Percentiles rank a stretch among this genome's conserved stretches.
Conservation (phyloP, 2,113 vertebrate species). For the Melospiza melodia region DNA sequence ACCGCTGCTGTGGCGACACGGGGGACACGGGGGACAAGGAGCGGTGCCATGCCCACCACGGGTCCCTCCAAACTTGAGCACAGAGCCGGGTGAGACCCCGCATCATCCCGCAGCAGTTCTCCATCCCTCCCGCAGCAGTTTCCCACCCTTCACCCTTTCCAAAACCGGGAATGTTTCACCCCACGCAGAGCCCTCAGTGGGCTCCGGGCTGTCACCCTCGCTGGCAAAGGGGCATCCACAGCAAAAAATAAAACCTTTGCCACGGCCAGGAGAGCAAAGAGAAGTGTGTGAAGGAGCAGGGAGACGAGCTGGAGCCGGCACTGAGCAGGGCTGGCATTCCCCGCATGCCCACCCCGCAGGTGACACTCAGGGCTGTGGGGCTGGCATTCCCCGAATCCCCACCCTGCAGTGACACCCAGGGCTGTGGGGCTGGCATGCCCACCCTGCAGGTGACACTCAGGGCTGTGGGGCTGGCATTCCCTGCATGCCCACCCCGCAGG, state of each 20-base stretch:
- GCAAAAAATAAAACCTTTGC: accelerated
- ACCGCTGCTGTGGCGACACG: accelerated
- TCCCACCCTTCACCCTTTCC: background rate
- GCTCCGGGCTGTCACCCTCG: accelerated
- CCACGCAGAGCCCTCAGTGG: background rate
- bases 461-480: too few relatives aligned
- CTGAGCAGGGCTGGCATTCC: background rate
- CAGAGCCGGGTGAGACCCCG: too few relatives aligned
- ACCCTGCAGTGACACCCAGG: too few relatives aligned
- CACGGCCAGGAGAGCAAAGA: accelerated
- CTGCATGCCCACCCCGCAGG: too few relatives aligned
- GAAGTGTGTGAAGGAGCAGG: accelerated
- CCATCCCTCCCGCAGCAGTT: background rate
- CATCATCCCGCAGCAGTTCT: background rate
- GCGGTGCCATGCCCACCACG: accelerated
- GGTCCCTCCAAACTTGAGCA: background rate
- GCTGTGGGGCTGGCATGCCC: too few relatives aligned
- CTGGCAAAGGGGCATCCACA: background rate
- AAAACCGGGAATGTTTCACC: accelerated
- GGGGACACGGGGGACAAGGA: background rate
- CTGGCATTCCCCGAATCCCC: background rate
- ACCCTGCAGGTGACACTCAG: too few relatives aligned
- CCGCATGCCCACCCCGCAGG: background rate
- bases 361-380: too few relatives aligned
- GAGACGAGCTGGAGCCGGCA: background rate